phyloP scores from a whole-genome alignment of 2,888 invertebrate genomes.

The Noctua fimbriata region DNA sequence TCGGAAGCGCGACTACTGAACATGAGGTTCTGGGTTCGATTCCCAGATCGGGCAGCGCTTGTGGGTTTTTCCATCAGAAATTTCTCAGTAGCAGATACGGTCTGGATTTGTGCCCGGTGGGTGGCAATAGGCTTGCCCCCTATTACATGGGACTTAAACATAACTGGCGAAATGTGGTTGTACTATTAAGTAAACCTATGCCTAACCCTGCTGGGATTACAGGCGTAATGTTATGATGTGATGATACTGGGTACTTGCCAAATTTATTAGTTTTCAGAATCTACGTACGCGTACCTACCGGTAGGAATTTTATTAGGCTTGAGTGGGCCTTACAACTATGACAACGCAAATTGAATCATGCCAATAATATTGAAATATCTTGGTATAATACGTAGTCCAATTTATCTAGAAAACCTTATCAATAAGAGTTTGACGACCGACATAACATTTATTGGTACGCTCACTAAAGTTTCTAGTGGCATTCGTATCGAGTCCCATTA shows the following conservation, averaged over 20 bases:
- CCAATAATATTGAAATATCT: conserved; percentile 1
- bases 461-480: not conserved
- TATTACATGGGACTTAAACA: too few species aligned
- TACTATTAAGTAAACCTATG: too few species aligned
- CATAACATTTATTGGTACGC: not conserved
- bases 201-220: too few species aligned
- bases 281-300: not conserved
- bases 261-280: not conserved
- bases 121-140: too few species aligned
- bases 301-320: not conserved
- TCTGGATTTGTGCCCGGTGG: too few species aligned
- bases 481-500: not conserved
- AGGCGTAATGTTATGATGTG: not conserved
- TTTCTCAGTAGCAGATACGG: too few species aligned
- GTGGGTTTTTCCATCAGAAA: too few species aligned
- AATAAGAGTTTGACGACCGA: not conserved
- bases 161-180: too few species aligned
- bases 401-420: not conserved
- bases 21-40: too few species aligned
- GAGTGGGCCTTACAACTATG: not conserved
- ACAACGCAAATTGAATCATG: conserved; percentile 13
- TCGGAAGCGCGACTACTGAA: not conserved
- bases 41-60: too few species aligned
- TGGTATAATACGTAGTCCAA: not conserved
- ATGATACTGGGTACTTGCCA: not conserved